Base-by-base conservation (phyloP, 2,888 invertebrate genomes). In the Protonemura montana region DNA sequence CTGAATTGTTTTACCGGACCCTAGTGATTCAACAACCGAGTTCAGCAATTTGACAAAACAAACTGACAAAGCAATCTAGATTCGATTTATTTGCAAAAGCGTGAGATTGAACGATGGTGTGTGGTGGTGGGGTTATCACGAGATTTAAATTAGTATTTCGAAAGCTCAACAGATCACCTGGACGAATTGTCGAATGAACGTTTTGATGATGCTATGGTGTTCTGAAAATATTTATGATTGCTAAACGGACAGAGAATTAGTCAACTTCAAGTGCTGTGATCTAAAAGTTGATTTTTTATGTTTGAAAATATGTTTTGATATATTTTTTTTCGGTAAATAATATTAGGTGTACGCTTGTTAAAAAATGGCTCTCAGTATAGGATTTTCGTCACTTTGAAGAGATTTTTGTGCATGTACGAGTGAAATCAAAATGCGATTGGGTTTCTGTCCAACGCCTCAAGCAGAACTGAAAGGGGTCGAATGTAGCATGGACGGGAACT, bases 361-460 rank as follows among this genome's bases (percentile, higher is more conserved):
- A 59, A 59, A 59, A 59, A 59, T 16, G 21, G 59, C 59, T 59
- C 13, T 10, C 59, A 16, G 59, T 59, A 59, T 59, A 10, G 21
- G 28, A 6, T 29, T 81, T 27, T 29, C 29, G 27, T 81, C 29
- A 29, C 81, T 29, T 81, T 81, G 28, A 29, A 81, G 7, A 6
- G 28, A 29, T 29, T 81, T 81, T 81, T 81, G 81, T 27, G 81
- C 29, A n/a, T 28, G 29, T 78, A 29, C 26, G 78, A 28, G 78
- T 27, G 81, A 81, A 81, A 81, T 81, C 81, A 81, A 81, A 81
- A 81, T 81, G 81, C 30, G 27, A 28, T 30, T 30, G 81, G 30
- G 27, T 81, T 81, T n/a, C 81, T 29, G 28, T 30, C 81, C 81
- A 5, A 27, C 3, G 81, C 30, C 30, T 29, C 59, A 16, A 59